These are phyloP conservation scores for Campylomormyrus numenius DNA, from an alignment of 2,113 vertebrate genomes.

Conservation along the genomic window DNA sequence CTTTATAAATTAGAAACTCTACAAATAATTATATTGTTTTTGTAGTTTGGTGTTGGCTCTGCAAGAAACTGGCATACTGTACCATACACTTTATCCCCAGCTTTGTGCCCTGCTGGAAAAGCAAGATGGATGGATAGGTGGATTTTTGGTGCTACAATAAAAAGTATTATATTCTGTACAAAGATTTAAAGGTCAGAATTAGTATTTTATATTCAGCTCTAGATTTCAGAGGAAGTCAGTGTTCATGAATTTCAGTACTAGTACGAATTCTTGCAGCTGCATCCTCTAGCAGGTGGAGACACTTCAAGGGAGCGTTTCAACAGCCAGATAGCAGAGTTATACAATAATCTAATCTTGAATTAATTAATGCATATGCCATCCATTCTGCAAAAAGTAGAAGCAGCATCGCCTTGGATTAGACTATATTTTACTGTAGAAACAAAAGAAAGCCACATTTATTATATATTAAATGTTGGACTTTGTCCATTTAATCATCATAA, in stretches of 20 bases:
- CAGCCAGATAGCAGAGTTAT: conserved; percentile 4
- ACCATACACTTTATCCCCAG: neutral
- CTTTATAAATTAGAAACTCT: neutral
- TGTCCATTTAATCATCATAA: neutral
- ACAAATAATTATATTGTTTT: neutral
- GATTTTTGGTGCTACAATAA: neutral
- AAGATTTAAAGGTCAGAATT: neutral
- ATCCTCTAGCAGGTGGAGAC: conserved; percentile 7
- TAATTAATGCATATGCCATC: neutral
- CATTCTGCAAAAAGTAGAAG: neutral
- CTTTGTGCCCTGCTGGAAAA: neutral
- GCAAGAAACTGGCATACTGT: neutral
- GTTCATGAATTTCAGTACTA: conserved; percentile 6
- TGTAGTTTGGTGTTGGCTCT: neutral
- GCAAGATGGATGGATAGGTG: neutral
- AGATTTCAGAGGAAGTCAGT: neutral
- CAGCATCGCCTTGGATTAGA: neutral
- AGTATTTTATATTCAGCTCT: neutral
- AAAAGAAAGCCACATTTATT: neutral
- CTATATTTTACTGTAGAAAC: neutral
- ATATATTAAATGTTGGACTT: neutral
- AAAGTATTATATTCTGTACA: neutral
- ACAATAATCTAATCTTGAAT: conserved; percentile 8
- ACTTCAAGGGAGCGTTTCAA: neutral
- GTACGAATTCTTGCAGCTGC: neutral